Evolutionary conservation across 1,140 invertebrate species (phyloP).

Genomic region (Rhynchophorus ferrugineus): DNA sequence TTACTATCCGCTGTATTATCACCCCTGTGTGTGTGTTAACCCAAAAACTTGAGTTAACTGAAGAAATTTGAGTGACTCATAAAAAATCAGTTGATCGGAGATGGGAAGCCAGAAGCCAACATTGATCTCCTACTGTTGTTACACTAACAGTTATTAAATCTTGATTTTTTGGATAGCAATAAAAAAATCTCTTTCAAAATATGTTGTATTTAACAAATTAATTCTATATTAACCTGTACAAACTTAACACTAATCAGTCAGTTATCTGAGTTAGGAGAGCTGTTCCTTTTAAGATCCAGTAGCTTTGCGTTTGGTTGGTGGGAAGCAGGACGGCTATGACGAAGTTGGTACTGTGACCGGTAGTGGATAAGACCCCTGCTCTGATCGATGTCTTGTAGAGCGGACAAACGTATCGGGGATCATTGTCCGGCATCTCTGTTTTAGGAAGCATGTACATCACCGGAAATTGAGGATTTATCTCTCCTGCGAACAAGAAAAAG

Average conservation of each 20-base stretch:
- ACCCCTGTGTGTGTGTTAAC: too few relatives aligned
- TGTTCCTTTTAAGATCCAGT: conserved; percentile 81
- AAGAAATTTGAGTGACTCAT: too few relatives aligned
- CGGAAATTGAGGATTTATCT: conserved; percentile 70
- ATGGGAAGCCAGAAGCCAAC: too few relatives aligned
- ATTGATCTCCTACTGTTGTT: too few relatives aligned
- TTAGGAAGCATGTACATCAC: conserved; percentile 67
- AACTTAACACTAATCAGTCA: conserved; percentile 36
- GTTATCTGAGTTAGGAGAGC: conserved; percentile 73
- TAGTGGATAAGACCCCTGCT: conserved; percentile 77
- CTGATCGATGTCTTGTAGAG: conserved; percentile 80
- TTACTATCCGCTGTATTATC: too few relatives aligned
- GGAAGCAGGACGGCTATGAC: conserved; percentile 71
- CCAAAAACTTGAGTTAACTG: too few relatives aligned
- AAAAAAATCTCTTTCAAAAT: too few relatives aligned
- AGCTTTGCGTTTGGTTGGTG: conserved; percentile 52
- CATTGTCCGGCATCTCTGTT: conserved; percentile 50
- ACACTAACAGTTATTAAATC: too few relatives aligned
- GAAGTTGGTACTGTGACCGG: conserved; percentile 85
- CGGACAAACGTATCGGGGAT: conserved; percentile 63
- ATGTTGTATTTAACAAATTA: too few relatives aligned
- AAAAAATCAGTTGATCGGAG: too few relatives aligned
- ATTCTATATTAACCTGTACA: too few relatives aligned
- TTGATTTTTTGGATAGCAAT: too few relatives aligned
- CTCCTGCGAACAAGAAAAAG: conserved; percentile 44